Base-by-base conservation (phyloP, 2,888 invertebrate species). In the Sympetrum striolatum region DNA sequence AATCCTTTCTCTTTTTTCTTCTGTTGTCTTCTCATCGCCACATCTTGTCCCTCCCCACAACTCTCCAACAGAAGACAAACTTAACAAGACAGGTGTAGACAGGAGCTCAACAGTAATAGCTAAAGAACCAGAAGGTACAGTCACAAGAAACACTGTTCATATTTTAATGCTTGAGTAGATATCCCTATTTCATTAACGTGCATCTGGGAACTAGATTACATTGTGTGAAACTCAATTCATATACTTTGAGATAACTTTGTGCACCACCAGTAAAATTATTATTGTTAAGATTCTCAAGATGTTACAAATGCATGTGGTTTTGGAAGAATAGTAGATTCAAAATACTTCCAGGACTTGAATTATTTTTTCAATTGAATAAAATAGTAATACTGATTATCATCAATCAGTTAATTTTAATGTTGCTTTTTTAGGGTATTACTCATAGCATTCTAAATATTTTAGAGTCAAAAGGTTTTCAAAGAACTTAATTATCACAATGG, bases 71-170 rank as follows among this genome's bases (percentile, higher is more conserved):
- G 97, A 98, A 95, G 97, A 98, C 95, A 98, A 97, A 95, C 91
- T 91, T 91, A 91, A 91, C 92, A 98, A 98, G 95, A 97, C 97
- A 95, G 97, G 97, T 93, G 98, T 98, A 95, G 98, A 98, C 95
- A 96, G 98, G 95, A 97, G 98, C 94, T 97, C 98, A 95, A 98
- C 98, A 94, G 98, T 98, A 94, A 98, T 98, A 95, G 97, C 97
- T 94, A 98, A 98, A 96, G 98, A 98, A 93, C 97, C 97, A 93
- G 98, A 98, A 96, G 98, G 97, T 95, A 97, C 93, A 92, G 92
- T 91, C 81, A 90, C 64, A 86, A 91, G 91, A 91, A 91, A 91
- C 90, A 82, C 81, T 91, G 60, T 86, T 86, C 60, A 35, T 86
- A 58, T 86, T 60, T 86, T 86, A 86, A 86, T 86, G 86, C 86